Base-by-base conservation (phyloP, 2,888 invertebrate species). In the Agrotis segetum region DNA sequence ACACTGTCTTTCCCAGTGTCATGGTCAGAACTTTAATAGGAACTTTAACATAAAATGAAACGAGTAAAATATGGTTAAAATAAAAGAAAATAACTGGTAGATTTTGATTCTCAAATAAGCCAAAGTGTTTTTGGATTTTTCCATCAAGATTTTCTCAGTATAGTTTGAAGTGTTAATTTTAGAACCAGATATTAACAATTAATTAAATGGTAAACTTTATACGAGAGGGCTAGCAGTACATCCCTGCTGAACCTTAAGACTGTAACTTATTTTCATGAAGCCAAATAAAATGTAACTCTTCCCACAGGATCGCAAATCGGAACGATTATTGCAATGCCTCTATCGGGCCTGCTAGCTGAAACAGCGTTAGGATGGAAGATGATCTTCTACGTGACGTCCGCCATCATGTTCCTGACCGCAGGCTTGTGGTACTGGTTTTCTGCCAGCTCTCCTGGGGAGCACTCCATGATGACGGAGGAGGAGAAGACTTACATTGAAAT, bases 261-360 rank as follows among this genome's bases (percentile, higher is more conserved):
- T 7, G 34, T 34, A 40, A 40, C 40, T 40, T 11, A 40, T 40
- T 9, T 40, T 40, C 9, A 40, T 40, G 11, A 40, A 40, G 24
- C 1, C 24, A 24, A 24, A 24, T 24, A 24, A 24, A 24, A 24
- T 24, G 24, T 2, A 40, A 40, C 16, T 44, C 19, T 69, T 34
- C n/a, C 91, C 83, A 59, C 96, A 89, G 98, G 98, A 0, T 93
- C 96, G 3, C 97, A 97, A 88, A 92, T 98, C 9, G 98, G 98
- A 0, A 97, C 97, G 0, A 97, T 98, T 0, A 90, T 98, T 24
- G 96, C 97, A 0, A 95, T 98, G 94, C 97, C 97, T 0, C 90
- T 97, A 52, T 97, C 97, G 2, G 98, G 98, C 0, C 65, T 96
- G 0, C 91, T 98, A 5, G 97, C 97, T 0, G 96, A 93, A 2